These are phyloP conservation scores for Cheilosia scutellata DNA, from an alignment of 2,888 invertebrate species.

Conservation along the genomic window DNA sequence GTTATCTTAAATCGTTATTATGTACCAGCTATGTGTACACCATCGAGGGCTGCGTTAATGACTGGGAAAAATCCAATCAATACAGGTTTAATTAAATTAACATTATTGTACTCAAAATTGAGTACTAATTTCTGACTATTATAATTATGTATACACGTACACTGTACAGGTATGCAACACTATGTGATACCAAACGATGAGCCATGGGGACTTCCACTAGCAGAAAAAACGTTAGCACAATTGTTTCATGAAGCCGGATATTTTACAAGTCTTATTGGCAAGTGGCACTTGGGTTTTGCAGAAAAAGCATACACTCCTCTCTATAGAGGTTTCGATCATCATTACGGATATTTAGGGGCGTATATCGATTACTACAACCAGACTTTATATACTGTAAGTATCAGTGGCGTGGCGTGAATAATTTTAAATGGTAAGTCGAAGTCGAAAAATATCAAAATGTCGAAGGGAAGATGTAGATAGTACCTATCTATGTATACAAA, in stretches of 20 bases:
- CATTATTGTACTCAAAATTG: not conserved
- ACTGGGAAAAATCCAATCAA: constrained; percentile 95
- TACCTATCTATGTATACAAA: too few species aligned
- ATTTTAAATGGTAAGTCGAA: too few species aligned
- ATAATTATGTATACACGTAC: not conserved
- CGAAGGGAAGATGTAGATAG: too few species aligned
- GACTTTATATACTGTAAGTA: constrained; percentile 84
- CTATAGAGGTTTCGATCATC: constrained; percentile 90
- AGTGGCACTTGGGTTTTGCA: constrained; percentile 95
- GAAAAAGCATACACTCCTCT: constrained; percentile 87
- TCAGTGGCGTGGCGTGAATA: too few species aligned
- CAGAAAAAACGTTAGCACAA: constrained; percentile 89
- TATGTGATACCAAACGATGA: constrained; percentile 88
- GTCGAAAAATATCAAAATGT: too few species aligned
- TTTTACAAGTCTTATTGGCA: constrained; percentile 92
- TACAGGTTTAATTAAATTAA: constrained; percentile 85
- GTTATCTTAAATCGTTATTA: constrained; percentile 92
- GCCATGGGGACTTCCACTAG: constrained; percentile 89
- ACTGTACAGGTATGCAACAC: constrained; percentile 88
- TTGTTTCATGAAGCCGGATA: constrained; percentile 90
- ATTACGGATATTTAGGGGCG: constrained; percentile 94
- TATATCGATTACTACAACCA: constrained; percentile 92
- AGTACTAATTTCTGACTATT: not conserved
- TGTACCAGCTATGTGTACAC: constrained; percentile 93
- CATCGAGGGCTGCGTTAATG: constrained; percentile 91